Base-by-base conservation (phyloP, 2,113 vertebrate species). In the Gopherus evgoodei region DNA sequence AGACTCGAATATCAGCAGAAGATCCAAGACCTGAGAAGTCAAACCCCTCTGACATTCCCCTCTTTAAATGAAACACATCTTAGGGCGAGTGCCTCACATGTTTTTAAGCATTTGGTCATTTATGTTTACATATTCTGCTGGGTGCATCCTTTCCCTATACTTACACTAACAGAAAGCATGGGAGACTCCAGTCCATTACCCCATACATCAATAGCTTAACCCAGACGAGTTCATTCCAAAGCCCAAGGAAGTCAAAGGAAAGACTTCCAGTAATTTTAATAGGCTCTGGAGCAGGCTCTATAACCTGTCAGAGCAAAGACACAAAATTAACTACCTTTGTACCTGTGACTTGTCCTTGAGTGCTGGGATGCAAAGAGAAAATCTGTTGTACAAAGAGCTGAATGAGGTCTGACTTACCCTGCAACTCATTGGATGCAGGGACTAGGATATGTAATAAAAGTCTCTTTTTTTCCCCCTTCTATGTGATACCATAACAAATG, bases 81-180 rank as follows among this genome's bases (percentile, higher is more conserved):
- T 14, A 90, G 22, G 76, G 80, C 86, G 11, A 5, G 79, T 24
- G 3, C 65, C 56, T 57, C 29, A 3, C 1, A 1, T 1, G 0
- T 72, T 86, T 83, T 14, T 13, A 75, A 87, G n/a, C 9, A 22
- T 86, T 82, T 82, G 24, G 7, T 42, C 83, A 35, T 83, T 88
- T 83, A 8, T 44, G 42, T 3, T 3, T 59, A 89, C 49, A 29
- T 53, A 17, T 53, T 56, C 31, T 69, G 47, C 81, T 69, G 17
- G 56, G 52, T 62, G 13, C 35, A 86, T 57, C n/a, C 81, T 29
- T 2, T 44, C 62, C 76, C 52, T 84, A 27, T 7, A 13, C 24
- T 53, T 81, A 44, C 13, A 13, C 11, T 27, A 78, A 6, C 7
- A 29, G 72, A 75, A 88, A 57, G 81, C 88, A 76, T 0, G 1